These are phyloP conservation scores for Monarcha castaneiventris DNA, from an alignment of 2,113 vertebrate genomes.

Conservation along the genomic window DNA sequence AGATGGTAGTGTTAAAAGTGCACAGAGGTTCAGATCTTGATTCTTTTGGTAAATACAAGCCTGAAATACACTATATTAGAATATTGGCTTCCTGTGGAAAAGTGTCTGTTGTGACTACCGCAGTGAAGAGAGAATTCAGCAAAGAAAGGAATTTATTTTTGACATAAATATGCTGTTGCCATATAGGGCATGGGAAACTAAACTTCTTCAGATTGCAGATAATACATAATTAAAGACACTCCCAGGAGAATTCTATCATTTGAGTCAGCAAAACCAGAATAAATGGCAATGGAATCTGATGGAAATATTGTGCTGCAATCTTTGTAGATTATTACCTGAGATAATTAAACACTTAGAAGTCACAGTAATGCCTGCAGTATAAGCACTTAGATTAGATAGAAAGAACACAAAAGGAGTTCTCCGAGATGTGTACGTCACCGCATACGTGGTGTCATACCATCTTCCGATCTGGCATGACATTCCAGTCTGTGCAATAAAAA, in stretches of 20 bases:
- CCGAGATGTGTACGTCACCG: neutral
- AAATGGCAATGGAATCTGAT: neutral
- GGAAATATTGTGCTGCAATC: conserved; percentile 16
- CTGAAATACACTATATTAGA: neutral
- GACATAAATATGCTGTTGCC: neutral
- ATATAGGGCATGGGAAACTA: neutral
- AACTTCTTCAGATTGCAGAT: neutral
- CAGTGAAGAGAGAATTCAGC: neutral
- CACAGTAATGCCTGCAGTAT: neutral
- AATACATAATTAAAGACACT: neutral
- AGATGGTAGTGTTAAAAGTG: neutral
- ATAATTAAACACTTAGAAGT: neutral
- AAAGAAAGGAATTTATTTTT: neutral
- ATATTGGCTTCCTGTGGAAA: neutral
- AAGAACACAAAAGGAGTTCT: neutral
- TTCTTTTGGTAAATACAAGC: neutral
- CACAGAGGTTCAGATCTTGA: neutral
- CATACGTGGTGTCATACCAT: neutral
- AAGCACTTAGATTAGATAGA: conserved; percentile 6
- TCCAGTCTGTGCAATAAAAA: neutral
- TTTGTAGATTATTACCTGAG: neutral
- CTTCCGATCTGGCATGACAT: neutral
- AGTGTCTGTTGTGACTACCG: neutral
- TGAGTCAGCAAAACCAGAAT: conserved; percentile 26
- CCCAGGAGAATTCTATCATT: neutral